Evolutionary conservation across 2,113 vertebrate species (phyloP).

Genomic region (Gasterosteus nipponicus): DNA sequence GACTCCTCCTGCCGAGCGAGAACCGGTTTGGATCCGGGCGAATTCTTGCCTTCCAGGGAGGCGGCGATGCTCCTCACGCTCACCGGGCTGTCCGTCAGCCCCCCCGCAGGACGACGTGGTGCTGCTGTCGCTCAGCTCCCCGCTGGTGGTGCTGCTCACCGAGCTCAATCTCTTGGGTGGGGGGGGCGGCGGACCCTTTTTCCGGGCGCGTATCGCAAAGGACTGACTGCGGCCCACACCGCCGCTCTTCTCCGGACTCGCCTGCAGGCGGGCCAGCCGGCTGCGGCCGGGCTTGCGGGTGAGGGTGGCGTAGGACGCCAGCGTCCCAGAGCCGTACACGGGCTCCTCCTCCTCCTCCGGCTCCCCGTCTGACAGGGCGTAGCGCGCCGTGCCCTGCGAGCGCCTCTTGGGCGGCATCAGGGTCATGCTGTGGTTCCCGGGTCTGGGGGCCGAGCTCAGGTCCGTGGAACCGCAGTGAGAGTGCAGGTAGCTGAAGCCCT

Average conservation of each 20-base stretch:
- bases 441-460: conserved; percentile 25
- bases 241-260: conserved; percentile 61
- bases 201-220: conserved; percentile 89
- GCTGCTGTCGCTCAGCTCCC: conserved; percentile 71
- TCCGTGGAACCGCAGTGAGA: conserved; percentile 64
- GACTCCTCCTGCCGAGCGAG: background rate
- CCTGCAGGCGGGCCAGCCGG: conserved; percentile 57
- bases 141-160: conserved; percentile 85
- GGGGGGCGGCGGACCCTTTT: conserved; percentile 90
- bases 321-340: conserved; percentile 55
- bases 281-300: conserved; percentile 86
- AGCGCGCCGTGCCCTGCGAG: conserved; percentile 86
- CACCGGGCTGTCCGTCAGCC: background rate
- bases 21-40: fast-evolving
- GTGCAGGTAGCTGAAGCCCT: conserved; percentile 78
- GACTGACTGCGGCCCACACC: conserved; percentile 92
- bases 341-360: conserved; percentile 84
- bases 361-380: conserved; percentile 88
- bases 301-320: conserved; percentile 90
- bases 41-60: conserved; percentile 66
- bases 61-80: conserved; percentile 72
- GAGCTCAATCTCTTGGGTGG: conserved; percentile 96
- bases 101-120: background rate
- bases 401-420: conserved; percentile 82
- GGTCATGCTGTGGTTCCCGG: conserved; percentile 1